These are phyloP conservation scores for Xenentodon cancila DNA, from an alignment of 2,797 vertebrate genomes.

Conservation along the genomic window DNA sequence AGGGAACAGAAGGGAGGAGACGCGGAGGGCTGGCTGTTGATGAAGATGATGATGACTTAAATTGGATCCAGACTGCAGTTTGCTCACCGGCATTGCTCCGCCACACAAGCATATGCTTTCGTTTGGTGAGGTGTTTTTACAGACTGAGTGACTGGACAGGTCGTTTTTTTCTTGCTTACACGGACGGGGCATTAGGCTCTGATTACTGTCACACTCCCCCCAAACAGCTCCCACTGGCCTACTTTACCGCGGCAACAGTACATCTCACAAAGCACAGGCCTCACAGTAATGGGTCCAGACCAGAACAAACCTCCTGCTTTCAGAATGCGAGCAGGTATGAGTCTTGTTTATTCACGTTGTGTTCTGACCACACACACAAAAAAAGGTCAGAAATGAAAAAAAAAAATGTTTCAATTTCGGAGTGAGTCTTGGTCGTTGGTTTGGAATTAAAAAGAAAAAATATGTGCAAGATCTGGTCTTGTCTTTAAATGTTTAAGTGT, in stretches of 20 bases:
- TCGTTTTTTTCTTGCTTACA: slow-evolving; percentile 40
- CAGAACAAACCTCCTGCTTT: slow-evolving; percentile 26
- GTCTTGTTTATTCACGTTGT: slow-evolving; percentile 13
- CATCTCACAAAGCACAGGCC: slow-evolving; percentile 26
- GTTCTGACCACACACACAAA: slow-evolving; percentile 6
- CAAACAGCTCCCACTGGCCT: slow-evolving; percentile 8
- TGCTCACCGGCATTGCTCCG: slow-evolving; percentile 47
- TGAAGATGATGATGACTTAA: slow-evolving; percentile 74
- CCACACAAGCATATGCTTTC: slow-evolving; percentile 68
- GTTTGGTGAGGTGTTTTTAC: slow-evolving; percentile 73
- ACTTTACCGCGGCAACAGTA: slow-evolving; percentile 22
- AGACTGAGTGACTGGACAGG: slow-evolving; percentile 66
- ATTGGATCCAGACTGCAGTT: slow-evolving; percentile 81
- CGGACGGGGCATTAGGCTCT: slow-evolving; percentile 62
- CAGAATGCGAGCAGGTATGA: not conserved
- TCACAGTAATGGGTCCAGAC: slow-evolving; percentile 1
- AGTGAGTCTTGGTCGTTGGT: slow-evolving; percentile 6
- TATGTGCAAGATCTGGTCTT: not conserved
- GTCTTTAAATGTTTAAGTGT: slow-evolving; percentile 26
- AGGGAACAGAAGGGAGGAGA: slow-evolving; percentile 1
- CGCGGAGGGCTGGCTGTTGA: slow-evolving; percentile 29
- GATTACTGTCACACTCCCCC: slow-evolving; percentile 62
- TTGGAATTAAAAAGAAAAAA: slow-evolving; percentile 2
- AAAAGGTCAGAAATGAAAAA: not conserved
- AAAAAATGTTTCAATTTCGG: slow-evolving; percentile 12